Conservation (phyloP, 2,797 vertebrate species). For the Podarcis lilfordi region DNA sequence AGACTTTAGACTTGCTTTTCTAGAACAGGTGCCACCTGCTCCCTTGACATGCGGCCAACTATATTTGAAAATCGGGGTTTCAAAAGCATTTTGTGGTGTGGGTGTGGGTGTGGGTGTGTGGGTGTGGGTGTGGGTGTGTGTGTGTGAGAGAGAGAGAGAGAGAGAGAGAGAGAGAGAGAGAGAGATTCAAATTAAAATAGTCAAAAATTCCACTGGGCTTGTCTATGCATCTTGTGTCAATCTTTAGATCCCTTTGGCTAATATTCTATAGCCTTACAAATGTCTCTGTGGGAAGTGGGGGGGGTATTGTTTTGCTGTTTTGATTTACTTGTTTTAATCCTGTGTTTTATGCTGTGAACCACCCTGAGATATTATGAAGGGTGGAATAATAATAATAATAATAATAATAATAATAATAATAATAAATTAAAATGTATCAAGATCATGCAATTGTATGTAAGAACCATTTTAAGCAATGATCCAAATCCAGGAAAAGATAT, state of each 20-base stretch:
- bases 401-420: too few relatives aligned
- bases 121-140: too few relatives aligned
- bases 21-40: not conserved
- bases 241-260: too few relatives aligned
- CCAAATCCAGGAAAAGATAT: not conserved
- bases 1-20: not conserved
- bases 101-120: too few relatives aligned
- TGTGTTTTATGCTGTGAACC: too few relatives aligned
- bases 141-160: too few relatives aligned
- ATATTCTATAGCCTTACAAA: too few relatives aligned
- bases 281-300: too few relatives aligned
- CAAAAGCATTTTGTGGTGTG: not conserved
- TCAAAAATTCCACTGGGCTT: not conserved
- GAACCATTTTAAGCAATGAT: not conserved
- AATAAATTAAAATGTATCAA: not conserved
- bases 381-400: not conserved
- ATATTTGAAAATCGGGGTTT: not conserved
- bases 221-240: too few relatives aligned
- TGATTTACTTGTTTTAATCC: too few relatives aligned
- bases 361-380: not conserved
- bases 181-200: not conserved
- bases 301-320: too few relatives aligned
- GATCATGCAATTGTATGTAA: not conserved
- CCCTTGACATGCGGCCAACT: not conserved
- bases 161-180: too few relatives aligned